Conservation (phyloP, 2,797 vertebrate genomes). For the Cuniculus paca region DNA sequence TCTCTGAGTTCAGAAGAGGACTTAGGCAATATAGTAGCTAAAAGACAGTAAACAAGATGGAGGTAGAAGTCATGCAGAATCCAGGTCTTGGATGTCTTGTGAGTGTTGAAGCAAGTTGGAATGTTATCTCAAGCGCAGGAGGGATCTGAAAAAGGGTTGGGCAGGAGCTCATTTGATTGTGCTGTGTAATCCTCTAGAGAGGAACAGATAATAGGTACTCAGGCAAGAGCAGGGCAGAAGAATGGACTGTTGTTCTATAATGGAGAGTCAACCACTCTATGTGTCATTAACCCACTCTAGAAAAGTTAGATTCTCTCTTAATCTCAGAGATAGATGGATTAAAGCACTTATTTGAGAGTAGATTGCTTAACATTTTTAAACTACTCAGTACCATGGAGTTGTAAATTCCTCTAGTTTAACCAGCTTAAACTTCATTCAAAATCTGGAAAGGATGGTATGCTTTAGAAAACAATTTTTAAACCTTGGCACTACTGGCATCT, state of each 20-base stretch:
- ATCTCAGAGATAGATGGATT: not conserved
- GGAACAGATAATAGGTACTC: not conserved
- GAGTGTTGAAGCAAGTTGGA: not conserved
- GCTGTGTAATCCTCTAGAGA: not conserved
- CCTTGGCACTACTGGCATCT: not conserved
- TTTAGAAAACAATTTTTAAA: not conserved
- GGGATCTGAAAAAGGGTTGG: not conserved
- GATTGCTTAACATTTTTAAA: constrained; percentile 22
- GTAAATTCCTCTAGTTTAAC: constrained; percentile 42
- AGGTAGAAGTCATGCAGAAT: not conserved
- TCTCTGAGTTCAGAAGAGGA: not conserved
- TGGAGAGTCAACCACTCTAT: not conserved
- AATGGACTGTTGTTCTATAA: not conserved
- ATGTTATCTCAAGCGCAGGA: not conserved
- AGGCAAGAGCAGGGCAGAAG: not conserved
- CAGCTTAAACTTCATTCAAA: constrained; percentile 43
- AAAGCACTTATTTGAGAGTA: not conserved
- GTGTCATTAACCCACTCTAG: constrained; percentile 8
- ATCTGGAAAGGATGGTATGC: not conserved
- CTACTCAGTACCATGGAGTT: not conserved
- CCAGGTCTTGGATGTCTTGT: not conserved
- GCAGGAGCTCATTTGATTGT: not conserved
- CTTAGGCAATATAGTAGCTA: not conserved
- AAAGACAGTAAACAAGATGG: not conserved
- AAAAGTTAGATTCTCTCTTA: constrained; percentile 29